phyloP scores from a whole-genome alignment of 2,888 invertebrate species.

The Caenorhabditis uteleia region DNA sequence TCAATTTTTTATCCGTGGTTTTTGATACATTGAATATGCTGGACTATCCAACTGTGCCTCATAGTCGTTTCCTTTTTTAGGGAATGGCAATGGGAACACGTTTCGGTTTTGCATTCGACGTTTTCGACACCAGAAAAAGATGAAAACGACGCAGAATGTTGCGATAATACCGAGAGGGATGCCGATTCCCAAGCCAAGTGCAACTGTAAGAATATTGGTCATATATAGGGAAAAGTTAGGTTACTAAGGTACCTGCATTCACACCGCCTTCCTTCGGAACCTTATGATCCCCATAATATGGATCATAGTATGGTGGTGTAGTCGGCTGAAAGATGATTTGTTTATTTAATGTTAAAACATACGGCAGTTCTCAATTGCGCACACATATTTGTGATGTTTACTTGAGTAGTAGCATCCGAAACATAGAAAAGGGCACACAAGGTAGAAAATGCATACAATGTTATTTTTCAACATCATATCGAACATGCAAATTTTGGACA shows the following conservation, averaged over 20 bases:
- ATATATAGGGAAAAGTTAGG: not conserved
- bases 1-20: not conserved
- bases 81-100: conserved; percentile 34
- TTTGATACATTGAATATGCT: conserved; percentile 32
- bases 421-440: too few relatives aligned
- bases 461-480: too few relatives aligned
- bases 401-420: too few relatives aligned
- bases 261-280: conserved; percentile 2
- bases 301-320: conserved; percentile 34
- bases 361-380: too few relatives aligned
- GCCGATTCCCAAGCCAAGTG: conserved; percentile 44
- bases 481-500: too few relatives aligned
- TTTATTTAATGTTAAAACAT: not conserved
- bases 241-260: conserved; percentile 13
- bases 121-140: conserved; percentile 35
- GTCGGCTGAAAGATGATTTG: conserved; percentile 18
- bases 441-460: too few relatives aligned
- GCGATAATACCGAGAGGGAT: conserved; percentile 38
- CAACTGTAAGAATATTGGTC: conserved; percentile 23
- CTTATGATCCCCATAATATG: conserved; percentile 26
- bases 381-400: too few relatives aligned
- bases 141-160: conserved; percentile 15
- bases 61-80: conserved; percentile 36
- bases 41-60: conserved; percentile 41
- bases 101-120: conserved; percentile 13